Evolutionary conservation across 1,140 invertebrate genomes (phyloP), one percentile per base, ranked within the genome.

Genomic region (Drosophila nasuta): DNA sequence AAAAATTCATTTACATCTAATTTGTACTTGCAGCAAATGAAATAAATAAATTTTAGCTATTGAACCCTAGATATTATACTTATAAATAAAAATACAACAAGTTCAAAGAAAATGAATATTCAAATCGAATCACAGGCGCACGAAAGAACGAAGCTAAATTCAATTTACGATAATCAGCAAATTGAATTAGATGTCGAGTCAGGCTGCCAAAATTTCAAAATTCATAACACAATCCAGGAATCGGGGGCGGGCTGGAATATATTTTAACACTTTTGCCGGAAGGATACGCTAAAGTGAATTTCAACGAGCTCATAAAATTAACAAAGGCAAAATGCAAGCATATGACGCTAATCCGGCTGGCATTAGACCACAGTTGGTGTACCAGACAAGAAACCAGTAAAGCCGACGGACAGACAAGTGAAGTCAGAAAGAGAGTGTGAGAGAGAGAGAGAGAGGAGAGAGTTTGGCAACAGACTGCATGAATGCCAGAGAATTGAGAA

Each of bases 311-410:
- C 85, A 75, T 81, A 88, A 85, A 91, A 89, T 91, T 91, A 91
- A 91, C 88, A 90, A 86, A 77, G 48, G 38, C n/a, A 25, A 4
- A 33, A 33, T 92, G 80, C 87, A 92, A 92, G 82, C 91, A 92
- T 92, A 92, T 92, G 91, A 92, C 91, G 81, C 82, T 92, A 92
- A 92, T 92, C 91, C 83, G 51, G 48, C 5, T 52, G 83, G 86
- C 79, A 81, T 86, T 81, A 86, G 83, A 91, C 88, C 87, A 75
- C 91, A 91, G 79, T 77, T 87, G 81, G 77, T 79, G 54, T 64
- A 38, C 35, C 35, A 38, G 69, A 25, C 46, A 59, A 77, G 73
- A 63, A 25, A 68, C 57, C 38, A 48, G 49, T 3, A 20, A 30
- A 38, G 43, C 33, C 57, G 38, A 33, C 30, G 51, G 38, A 5